Evolutionary conservation across 2,888 invertebrate species (phyloP).

Genomic region (Lymantria monacha): DNA sequence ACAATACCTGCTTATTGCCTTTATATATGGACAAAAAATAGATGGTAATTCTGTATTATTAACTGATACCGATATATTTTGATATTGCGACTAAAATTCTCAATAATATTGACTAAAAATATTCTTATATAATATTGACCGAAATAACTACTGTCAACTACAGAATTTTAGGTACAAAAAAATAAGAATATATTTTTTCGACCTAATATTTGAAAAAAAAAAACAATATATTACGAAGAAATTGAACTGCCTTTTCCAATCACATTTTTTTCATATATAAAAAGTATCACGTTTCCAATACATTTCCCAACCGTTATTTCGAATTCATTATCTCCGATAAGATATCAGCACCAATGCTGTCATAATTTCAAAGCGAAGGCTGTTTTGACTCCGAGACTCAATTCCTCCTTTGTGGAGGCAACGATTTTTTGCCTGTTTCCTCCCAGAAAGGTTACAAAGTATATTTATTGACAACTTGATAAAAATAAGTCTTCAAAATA

Average conservation of each 20-base stretch:
- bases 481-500: slow-evolving; percentile 37
- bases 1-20: too few relatives aligned
- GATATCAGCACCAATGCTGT: slow-evolving; percentile 30
- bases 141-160: too few relatives aligned
- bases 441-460: slow-evolving; percentile 31
- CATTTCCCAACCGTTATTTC: slow-evolving; percentile 27
- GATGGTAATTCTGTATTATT: too few relatives aligned
- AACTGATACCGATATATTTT: too few relatives aligned
- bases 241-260: not conserved
- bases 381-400: slow-evolving; percentile 14
- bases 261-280: not conserved
- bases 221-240: not conserved
- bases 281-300: slow-evolving; percentile 23
- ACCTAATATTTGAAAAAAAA: too few relatives aligned
- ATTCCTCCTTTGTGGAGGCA: slow-evolving; percentile 32
- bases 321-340: slow-evolving; percentile 37
- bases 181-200: too few relatives aligned
- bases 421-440: slow-evolving; percentile 19
- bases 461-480: slow-evolving; percentile 45
- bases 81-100: too few relatives aligned
- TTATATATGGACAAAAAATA: too few relatives aligned
- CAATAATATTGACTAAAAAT: too few relatives aligned
- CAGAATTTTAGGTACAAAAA: too few relatives aligned
- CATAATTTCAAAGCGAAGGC: slow-evolving; percentile 25
- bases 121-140: too few relatives aligned